These are phyloP conservation scores for Parasteatoda tepidariorum DNA, from an alignment of 1,140 invertebrate genomes.

Conservation along the genomic window DNA sequence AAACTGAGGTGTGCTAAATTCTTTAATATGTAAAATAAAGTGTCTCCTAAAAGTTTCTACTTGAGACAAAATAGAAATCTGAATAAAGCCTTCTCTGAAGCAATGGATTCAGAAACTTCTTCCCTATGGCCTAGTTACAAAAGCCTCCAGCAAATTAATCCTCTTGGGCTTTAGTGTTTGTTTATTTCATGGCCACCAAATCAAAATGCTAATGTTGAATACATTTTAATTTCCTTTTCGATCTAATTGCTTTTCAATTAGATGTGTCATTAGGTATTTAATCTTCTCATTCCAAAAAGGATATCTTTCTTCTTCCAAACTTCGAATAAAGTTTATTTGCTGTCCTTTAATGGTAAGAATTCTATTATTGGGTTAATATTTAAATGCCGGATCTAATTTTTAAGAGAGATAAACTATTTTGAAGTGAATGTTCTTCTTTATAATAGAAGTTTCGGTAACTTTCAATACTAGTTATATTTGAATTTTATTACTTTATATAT, in stretches of 20 bases:
- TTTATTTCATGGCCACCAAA: constrained; percentile 43
- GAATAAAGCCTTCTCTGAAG: not conserved
- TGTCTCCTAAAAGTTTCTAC: constrained; percentile 31
- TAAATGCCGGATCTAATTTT: too few relatives aligned
- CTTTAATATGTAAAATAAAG: too few relatives aligned
- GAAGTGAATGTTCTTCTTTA: too few relatives aligned
- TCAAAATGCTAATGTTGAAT: constrained; percentile 54
- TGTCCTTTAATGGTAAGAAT: too few relatives aligned
- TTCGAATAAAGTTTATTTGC: constrained; percentile 37
- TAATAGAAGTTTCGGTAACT: too few relatives aligned
- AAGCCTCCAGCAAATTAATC: constrained; percentile 25
- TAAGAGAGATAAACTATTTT: too few relatives aligned
- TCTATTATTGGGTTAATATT: too few relatives aligned
- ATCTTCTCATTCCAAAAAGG: constrained; percentile 32
- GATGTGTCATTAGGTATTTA: constrained; percentile 48
- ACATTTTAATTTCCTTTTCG: constrained; percentile 48
- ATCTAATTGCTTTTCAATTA: constrained; percentile 58
- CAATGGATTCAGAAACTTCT: constrained; percentile 28
- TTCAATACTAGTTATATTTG: too few relatives aligned
- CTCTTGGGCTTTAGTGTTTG: constrained; percentile 31
- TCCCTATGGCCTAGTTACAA: constrained; percentile 33
- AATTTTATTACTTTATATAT: too few relatives aligned
- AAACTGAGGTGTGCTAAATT: too few relatives aligned
- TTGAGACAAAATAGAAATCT: constrained; percentile 31
- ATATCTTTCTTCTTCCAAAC: not conserved